phyloP scores from a whole-genome alignment of 2,113 vertebrate genomes.

The Sula dactylatra region DNA sequence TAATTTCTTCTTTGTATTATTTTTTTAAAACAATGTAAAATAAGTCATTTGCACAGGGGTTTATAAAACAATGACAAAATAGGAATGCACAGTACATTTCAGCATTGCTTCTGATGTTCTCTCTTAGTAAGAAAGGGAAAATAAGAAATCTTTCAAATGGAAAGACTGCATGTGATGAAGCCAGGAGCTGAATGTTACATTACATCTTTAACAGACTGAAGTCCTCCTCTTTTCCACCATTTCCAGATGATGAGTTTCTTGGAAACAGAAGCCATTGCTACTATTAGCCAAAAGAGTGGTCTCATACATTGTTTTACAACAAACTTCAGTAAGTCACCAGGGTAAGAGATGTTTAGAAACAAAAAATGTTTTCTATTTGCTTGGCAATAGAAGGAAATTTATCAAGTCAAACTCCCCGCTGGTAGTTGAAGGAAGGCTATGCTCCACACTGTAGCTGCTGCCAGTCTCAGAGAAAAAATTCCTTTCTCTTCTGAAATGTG shows the following conservation, averaged over 20 bases:
- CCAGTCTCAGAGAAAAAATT: neutral
- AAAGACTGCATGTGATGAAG: neutral
- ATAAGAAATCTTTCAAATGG: neutral
- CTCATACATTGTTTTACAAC: neutral
- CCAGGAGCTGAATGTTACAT: neutral
- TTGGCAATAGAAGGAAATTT: neutral
- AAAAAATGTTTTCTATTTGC: neutral
- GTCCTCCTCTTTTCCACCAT: neutral
- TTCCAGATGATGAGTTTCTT: neutral
- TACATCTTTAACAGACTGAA: neutral
- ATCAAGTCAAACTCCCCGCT: neutral
- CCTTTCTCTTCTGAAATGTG: neutral
- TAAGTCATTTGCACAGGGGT: neutral
- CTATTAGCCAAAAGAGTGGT: neutral
- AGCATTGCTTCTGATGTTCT: neutral
- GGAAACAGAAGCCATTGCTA: neutral
- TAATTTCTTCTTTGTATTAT: neutral
- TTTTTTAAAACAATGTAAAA: neutral
- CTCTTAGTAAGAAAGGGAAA: neutral
- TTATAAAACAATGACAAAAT: neutral
- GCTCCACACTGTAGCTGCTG: fast-evolving
- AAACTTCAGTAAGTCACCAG: too few species aligned
- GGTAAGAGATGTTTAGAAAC: neutral
- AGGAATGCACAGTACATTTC: neutral
- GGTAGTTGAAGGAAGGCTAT: neutral